These are phyloP conservation scores for Timema podura DNA, from an alignment of 2,888 invertebrate genomes.

Conservation along the genomic window DNA sequence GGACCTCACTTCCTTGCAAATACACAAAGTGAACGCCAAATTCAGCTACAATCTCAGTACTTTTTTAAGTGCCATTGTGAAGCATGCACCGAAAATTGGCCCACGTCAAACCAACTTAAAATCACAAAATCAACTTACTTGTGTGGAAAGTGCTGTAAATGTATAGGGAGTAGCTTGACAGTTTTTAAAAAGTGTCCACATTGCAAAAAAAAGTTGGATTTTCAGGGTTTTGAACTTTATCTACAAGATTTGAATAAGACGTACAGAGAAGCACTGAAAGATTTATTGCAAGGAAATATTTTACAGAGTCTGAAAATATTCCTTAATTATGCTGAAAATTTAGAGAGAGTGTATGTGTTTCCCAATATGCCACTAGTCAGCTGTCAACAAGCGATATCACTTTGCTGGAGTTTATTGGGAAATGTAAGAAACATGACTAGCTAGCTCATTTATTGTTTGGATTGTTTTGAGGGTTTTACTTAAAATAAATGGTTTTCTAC, in stretches of 20 bases:
- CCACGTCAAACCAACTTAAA: conserved; percentile 34
- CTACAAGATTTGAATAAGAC: conserved; percentile 3
- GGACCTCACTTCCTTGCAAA: conserved; percentile 46
- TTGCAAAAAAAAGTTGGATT: conserved; percentile 22
- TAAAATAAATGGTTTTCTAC: too few species aligned
- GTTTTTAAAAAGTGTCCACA: conserved; percentile 16
- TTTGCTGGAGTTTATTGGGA: conserved; percentile 24
- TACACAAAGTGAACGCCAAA: conserved; percentile 39
- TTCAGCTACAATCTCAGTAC: conserved; percentile 44
- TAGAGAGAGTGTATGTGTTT: conserved; percentile 20
- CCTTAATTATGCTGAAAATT: conserved; percentile 7
- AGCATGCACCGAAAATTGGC: conserved; percentile 45
- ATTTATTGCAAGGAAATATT: conserved; percentile 14
- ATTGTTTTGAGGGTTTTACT: too few species aligned
- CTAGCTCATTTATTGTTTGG: too few species aligned
- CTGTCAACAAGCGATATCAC: conserved; percentile 22
- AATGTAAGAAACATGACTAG: conserved; percentile 12
- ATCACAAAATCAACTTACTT: not conserved
- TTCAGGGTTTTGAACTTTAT: conserved; percentile 1
- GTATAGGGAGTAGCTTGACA: conserved; percentile 7
- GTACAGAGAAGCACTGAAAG: conserved; percentile 19
- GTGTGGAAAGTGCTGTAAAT: conserved; percentile 19
- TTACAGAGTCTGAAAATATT: conserved; percentile 20
- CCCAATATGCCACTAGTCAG: conserved; percentile 22
- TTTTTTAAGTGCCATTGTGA: conserved; percentile 45